Conservation (phyloP, 2,888 invertebrate genomes). For the Scaptomyza caliginosa region DNA sequence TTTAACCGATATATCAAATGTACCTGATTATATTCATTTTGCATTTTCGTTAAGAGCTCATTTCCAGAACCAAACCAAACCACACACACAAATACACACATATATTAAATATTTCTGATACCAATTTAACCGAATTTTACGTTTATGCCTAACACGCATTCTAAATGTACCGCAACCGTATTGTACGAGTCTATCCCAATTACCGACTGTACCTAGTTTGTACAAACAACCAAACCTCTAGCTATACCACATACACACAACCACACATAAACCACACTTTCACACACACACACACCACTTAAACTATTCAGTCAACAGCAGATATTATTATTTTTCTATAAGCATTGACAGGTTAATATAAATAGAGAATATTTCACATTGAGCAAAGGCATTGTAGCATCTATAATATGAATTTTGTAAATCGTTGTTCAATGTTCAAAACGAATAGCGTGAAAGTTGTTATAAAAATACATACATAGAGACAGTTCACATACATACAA, state of each 20-base stretch:
- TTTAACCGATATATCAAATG: slow-evolving; percentile 77
- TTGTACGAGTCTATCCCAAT: slow-evolving; percentile 50
- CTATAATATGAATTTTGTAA: slow-evolving; percentile 49
- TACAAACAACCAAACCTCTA: slow-evolving; percentile 60
- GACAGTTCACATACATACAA: slow-evolving; percentile 9
- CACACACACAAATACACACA: slow-evolving; percentile 7
- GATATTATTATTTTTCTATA: slow-evolving; percentile 1
- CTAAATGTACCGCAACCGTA: slow-evolving; percentile 47
- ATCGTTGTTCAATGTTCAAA: slow-evolving; percentile 58
- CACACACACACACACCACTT: slow-evolving; percentile 13
- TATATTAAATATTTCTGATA: slow-evolving; percentile 26
- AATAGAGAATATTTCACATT: slow-evolving; percentile 19
- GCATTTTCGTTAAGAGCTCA: slow-evolving; percentile 66
- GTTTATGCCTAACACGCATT: slow-evolving; percentile 33
- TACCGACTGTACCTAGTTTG: slow-evolving; percentile 71
- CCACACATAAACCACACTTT: slow-evolving; percentile 9
- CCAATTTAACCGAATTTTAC: slow-evolving; percentile 26
- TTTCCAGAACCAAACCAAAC: slow-evolving; percentile 39
- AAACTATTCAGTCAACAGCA: background rate
- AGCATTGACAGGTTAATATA: slow-evolving; percentile 25
- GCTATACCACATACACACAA: slow-evolving; percentile 39
- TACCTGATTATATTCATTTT: slow-evolving; percentile 80
- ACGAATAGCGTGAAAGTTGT: slow-evolving; percentile 40
- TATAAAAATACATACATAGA: slow-evolving; percentile 35
- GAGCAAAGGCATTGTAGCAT: slow-evolving; percentile 32